Evolutionary conservation across 2,113 vertebrate species (phyloP).

Genomic region (Vombatus ursinus): DNA sequence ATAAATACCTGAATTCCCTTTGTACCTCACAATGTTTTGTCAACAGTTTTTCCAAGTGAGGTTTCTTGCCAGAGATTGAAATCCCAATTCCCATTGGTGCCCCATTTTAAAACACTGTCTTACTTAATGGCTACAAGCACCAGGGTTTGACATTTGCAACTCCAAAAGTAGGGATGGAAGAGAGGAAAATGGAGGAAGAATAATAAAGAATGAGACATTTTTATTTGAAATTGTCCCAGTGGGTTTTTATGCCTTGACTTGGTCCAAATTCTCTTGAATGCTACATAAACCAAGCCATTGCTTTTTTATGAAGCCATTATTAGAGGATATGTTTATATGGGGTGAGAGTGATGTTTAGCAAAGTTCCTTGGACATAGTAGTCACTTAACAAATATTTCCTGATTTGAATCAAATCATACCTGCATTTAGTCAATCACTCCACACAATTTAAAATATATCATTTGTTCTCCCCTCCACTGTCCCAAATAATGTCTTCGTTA

Average conservation of each 20-base stretch:
- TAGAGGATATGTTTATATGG: not conserved
- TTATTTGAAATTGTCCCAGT: not conserved
- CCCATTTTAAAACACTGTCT: not conserved
- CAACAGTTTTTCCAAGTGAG: not conserved
- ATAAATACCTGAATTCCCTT: not conserved
- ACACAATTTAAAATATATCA: not conserved
- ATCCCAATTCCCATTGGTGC: not conserved
- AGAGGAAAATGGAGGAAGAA: not conserved
- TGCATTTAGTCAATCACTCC: not conserved
- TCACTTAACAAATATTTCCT: not conserved
- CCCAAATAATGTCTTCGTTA: not conserved
- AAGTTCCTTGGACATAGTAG: not conserved
- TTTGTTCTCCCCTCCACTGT: not conserved
- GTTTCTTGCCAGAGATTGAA: not conserved
- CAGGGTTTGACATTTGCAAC: not conserved
- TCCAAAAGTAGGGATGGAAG: not conserved
- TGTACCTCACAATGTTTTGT: not conserved
- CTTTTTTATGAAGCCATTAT: not conserved
- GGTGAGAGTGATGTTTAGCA: not conserved
- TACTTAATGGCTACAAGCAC: not conserved
- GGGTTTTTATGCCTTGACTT: not conserved
- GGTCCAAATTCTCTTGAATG: not conserved
- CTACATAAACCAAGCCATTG: not conserved
- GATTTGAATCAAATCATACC: not conserved
- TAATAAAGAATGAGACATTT: not conserved